phyloP scores from a whole-genome alignment of 2,797 vertebrate species.

The Girardinus metallicus region DNA sequence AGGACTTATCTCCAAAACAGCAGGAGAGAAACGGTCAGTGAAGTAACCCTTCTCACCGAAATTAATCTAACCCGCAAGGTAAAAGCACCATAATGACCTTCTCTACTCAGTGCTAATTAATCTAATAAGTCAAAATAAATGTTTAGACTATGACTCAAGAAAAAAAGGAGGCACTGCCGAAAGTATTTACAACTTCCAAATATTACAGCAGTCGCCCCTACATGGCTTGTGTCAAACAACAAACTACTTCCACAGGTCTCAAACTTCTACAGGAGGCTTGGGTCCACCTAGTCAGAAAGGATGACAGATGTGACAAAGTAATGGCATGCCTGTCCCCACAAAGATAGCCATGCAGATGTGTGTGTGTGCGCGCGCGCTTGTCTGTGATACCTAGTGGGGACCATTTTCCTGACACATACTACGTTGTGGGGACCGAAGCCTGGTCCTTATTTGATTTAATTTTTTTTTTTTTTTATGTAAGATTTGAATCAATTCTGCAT shows the following conservation, averaged over 20 bases:
- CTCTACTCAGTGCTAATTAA: constrained; percentile 2
- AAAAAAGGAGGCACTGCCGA: background rate
- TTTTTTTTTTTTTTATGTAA: no score
- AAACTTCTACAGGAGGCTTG: no score
- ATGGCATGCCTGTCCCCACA: no score
- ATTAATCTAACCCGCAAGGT: background rate
- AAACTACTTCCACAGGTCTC: background rate
- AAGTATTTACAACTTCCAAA: background rate
- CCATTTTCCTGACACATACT: no score
- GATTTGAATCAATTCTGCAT: no score
- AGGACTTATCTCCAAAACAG: background rate
- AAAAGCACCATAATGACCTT: constrained; percentile 15
- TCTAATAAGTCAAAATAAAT: background rate
- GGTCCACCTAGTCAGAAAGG: no score
- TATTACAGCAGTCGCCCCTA: background rate
- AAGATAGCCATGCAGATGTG: no score
- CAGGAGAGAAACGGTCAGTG: constrained; percentile 1
- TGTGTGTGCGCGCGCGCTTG: no score
- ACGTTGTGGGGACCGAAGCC: no score
- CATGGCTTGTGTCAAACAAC: background rate
- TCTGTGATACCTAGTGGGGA: no score
- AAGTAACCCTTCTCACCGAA: constrained; percentile 4
- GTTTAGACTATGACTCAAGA: background rate
- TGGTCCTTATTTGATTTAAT: no score
- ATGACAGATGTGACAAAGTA: no score